Base-by-base conservation (phyloP, 2,888 invertebrate species). In the Diarsia brunnea region DNA sequence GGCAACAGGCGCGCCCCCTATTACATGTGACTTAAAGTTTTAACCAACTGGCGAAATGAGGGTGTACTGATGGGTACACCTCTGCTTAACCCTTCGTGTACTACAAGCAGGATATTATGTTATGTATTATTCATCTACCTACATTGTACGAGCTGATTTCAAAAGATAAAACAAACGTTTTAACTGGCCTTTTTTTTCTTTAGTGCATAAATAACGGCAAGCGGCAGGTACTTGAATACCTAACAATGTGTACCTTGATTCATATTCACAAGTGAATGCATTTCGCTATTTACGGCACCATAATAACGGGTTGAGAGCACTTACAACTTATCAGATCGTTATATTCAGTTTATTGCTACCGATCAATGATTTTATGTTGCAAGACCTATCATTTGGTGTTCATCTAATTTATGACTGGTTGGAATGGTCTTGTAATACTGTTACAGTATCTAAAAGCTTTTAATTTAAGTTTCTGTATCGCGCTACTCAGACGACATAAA, bases 281-380 rank as follows among this genome's bases (percentile, higher is more conserved):
- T 78, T 80, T 76, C 53, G 79, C 88, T 91, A 89, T 90, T 91
- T 90, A 90, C 85, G 88, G 84, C 82, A 73, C 75, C 73, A 72
- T 90, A 91, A 91, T 91, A 90, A 91, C 88, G 77, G 89, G 88
- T 85, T 83, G 84, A 81, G 84, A 84, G 84, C 82, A 81, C 82
- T 83, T 87, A 79, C 81, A 85, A 84, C 80, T 85, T 90, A 91
- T 91, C 90, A 88, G 89, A 91, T 90, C 84, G 83, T 87, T 86
- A 82, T 84, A 77, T 88, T 82, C 76, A 89, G 86, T 90, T 90
- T 90, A 90, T 89, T 86, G 82, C 88, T 86, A 86, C 84, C 82
- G 80, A 87, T 68, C 76, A 77, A 75, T 76, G 70, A 85, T 80
- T 80, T 89, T 84, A 82, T 84, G 72, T 75, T 84, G 72, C 82